phyloP scores from a whole-genome alignment of 2,797 vertebrate species.

The Lagocephalus sceleratus region DNA sequence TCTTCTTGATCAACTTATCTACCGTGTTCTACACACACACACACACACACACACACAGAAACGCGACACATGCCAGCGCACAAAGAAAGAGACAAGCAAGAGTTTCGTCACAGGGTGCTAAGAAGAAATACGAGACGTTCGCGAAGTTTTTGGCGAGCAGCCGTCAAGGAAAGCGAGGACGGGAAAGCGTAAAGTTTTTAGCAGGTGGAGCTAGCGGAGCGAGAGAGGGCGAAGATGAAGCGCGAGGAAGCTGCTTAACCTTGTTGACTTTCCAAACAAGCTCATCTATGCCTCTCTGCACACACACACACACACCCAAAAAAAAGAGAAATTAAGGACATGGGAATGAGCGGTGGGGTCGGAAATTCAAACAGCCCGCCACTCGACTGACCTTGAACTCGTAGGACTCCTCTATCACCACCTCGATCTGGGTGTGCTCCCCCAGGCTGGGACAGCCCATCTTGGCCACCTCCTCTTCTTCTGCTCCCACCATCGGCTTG shows the following conservation, averaged over 20 bases:
- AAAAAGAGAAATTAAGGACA: conserved; percentile 18
- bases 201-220: conserved; percentile 9
- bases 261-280: conserved; percentile 43
- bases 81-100: background rate
- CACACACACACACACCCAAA: conserved; percentile 13
- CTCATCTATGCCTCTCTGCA: conserved; percentile 56
- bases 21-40: conserved; percentile 73
- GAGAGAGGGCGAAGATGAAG: conserved; percentile 28
- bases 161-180: conserved; percentile 10
- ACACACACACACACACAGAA: conserved; percentile 27
- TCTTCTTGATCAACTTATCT: conserved; percentile 87
- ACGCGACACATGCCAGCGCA: conserved; percentile 9
- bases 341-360: background rate
- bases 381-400: conserved; percentile 85
- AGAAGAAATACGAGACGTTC: background rate
- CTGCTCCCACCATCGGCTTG: conserved; percentile 70
- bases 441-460: conserved; percentile 84
- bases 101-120: no score
- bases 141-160: conserved; percentile 18
- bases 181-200: conserved; percentile 13
- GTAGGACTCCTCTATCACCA: conserved; percentile 85
- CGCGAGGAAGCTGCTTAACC: conserved; percentile 42
- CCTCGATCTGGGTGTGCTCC: conserved; percentile 76
- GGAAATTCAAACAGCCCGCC: no score
- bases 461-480: conserved; percentile 77